Conservation (phyloP, 1,140 invertebrate species). For the Leptopilina boulardi region DNA sequence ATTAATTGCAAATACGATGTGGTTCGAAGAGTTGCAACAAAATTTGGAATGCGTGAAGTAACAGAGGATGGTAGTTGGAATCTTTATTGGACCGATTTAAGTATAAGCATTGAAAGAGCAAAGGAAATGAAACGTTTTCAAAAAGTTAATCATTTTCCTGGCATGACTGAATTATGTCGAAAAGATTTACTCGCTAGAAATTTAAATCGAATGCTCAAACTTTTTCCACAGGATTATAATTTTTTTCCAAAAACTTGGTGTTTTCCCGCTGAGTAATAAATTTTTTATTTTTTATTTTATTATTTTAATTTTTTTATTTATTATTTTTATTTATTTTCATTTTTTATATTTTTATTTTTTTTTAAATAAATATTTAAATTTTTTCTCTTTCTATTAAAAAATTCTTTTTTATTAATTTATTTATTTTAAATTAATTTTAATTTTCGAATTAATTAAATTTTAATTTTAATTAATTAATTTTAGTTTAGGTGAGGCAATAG, state of each 20-base stretch:
- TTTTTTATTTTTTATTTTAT: not conserved
- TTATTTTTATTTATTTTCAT: too few relatives aligned
- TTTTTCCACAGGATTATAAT: constrained; percentile 92
- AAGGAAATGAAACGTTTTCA: constrained; percentile 94
- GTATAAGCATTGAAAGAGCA: constrained; percentile 87
- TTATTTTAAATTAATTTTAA: too few relatives aligned
- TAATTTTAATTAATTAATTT: constrained; percentile 23
- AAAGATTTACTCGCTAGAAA: constrained; percentile 91
- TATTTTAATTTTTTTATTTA: not conserved
- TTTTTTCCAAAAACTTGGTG: constrained; percentile 97
- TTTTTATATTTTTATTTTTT: too few relatives aligned
- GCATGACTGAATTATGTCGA: constrained; percentile 92
- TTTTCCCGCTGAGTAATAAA: constrained; percentile 89
- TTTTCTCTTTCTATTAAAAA: too few relatives aligned
- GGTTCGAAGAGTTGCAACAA: constrained; percentile 82
- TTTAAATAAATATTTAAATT: too few relatives aligned
- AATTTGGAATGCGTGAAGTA: constrained; percentile 88
- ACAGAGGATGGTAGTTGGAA: constrained; percentile 90
- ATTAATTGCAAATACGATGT: constrained; percentile 86
- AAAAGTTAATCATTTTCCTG: constrained; percentile 94
- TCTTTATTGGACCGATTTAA: constrained; percentile 91
- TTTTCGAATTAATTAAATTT: too few relatives aligned
- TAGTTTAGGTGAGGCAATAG: constrained; percentile 80
- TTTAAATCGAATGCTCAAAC: constrained; percentile 89
- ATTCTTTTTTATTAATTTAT: too few relatives aligned